These are phyloP conservation scores for Semicossyphus pulcher DNA, from an alignment of 2,113 vertebrate genomes.

Conservation along the genomic window DNA sequence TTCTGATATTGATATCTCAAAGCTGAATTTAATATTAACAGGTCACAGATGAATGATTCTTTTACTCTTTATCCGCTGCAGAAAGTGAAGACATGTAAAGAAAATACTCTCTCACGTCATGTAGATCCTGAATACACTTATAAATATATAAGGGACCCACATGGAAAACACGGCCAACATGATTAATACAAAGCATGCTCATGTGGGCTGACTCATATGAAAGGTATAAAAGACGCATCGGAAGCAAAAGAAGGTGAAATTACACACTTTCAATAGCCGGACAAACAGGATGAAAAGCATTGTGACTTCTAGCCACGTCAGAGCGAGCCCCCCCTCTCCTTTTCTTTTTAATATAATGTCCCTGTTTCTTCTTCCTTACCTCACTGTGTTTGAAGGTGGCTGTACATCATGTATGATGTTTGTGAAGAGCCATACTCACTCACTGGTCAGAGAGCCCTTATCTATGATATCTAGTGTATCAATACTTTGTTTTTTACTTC, in stretches of 20 bases:
- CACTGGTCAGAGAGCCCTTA: too few species aligned
- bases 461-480: too few species aligned
- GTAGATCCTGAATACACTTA: slow-evolving; percentile 3
- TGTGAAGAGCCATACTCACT: too few species aligned
- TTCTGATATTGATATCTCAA: slow-evolving; percentile 17
- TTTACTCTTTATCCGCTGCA: slow-evolving; percentile 34
- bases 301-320: neutral
- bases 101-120: slow-evolving; percentile 6
- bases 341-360: neutral
- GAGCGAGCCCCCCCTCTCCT: neutral
- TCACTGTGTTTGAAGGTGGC: too few species aligned
- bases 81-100: too few species aligned
- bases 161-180: neutral
- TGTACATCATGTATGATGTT: too few species aligned
- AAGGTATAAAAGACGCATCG: neutral
- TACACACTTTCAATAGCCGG: neutral
- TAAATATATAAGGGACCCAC: neutral
- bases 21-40: slow-evolving; percentile 25
- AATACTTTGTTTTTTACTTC: too few species aligned
- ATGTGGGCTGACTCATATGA: neutral
- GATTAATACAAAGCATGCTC: neutral
- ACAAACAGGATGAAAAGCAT: neutral
- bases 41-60: slow-evolving; percentile 28
- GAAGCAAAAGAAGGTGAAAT: neutral
- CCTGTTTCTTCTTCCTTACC: too few species aligned